Conservation (phyloP, 35 echinoderm and acorn worm species). For the Ophiothrix spiculata region DNA sequence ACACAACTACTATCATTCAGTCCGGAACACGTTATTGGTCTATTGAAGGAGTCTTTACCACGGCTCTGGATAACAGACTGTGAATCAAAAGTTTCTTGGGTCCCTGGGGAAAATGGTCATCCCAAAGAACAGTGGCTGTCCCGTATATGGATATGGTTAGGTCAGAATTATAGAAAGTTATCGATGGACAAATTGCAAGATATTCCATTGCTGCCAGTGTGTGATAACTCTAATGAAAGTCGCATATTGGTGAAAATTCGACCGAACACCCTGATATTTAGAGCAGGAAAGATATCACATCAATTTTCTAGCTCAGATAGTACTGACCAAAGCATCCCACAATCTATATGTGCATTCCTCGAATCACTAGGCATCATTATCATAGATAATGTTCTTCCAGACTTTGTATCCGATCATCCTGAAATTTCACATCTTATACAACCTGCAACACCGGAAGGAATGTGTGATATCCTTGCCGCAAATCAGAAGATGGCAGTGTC, state of each 20-base stretch:
- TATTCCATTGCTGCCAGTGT: constrained; percentile 18
- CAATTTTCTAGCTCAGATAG: neutral
- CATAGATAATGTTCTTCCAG: neutral
- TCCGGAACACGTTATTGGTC: neutral
- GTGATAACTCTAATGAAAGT: neutral
- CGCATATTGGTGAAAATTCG: neutral
- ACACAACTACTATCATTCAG: constrained; percentile 14
- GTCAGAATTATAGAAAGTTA: neutral
- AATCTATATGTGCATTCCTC: constrained; percentile 11
- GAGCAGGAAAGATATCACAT: no score
- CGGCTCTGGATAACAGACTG: neutral
- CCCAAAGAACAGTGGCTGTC: constrained; percentile 1
- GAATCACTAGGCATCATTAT: neutral
- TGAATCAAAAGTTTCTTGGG: neutral
- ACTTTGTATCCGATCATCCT: neutral
- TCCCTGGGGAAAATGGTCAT: neutral
- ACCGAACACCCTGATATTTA: constrained; percentile 13
- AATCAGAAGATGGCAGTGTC: neutral
- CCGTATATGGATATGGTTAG: constrained; percentile 14
- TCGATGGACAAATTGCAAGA: neutral
- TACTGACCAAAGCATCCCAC: neutral
- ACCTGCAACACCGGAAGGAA: constrained; percentile 10
- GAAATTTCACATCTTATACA: neutral
- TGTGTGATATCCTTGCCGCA: neutral
- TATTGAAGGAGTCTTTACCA: neutral